Evolutionary conservation across 2,797 vertebrate species (phyloP), one percentile per base, ranked within the genome.

Genomic region (Muraenolepis orangiensis): DNA sequence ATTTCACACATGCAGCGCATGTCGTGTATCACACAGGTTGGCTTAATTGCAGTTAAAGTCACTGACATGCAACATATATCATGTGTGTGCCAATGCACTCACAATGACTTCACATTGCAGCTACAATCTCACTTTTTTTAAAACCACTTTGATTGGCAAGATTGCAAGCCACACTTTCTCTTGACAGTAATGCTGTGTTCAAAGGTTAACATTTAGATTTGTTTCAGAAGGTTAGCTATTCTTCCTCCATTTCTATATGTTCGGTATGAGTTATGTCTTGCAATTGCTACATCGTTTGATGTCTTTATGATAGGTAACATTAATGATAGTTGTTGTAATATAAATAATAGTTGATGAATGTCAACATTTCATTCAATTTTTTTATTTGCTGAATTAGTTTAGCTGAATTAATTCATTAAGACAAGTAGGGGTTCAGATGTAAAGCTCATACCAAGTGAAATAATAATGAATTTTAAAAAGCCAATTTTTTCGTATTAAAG

Each of bases 1-100:
- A 82, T 81, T 86, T 57, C 51, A 23, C 51, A 79, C 77, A 30
- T 26, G 68, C 51, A 64, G 85, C n/a, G n/a, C 86, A 86, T 86
- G 80, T 67, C 32, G 32, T 72, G 74, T 76, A 80, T 46, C 70
- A 76, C 74, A 82, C 76, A 68, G 80, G 34, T 86, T 78, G 78
- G 70, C 51, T 75, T 16, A 74, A 71, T 70, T 72, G 72, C 23
- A 26, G 23, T 26, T 64, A 10, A 26, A 64, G 23, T 12, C 23
- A 10, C 57, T 64, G 57, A 26, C n/a, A 26, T 64, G 23, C 57
- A 64, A 64, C 57, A 64, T 11, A 64, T 26, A 61, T n/a, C n/a
- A 61, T 61, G 23, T 26, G 8, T 4, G 57, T 26, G 57, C 57
- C 10, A 64, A 26, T 64, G 57, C 20, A 57, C 51, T 57, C 51